Conservation (phyloP, 1,140 invertebrate species). For the Calephelis virginiensis region DNA sequence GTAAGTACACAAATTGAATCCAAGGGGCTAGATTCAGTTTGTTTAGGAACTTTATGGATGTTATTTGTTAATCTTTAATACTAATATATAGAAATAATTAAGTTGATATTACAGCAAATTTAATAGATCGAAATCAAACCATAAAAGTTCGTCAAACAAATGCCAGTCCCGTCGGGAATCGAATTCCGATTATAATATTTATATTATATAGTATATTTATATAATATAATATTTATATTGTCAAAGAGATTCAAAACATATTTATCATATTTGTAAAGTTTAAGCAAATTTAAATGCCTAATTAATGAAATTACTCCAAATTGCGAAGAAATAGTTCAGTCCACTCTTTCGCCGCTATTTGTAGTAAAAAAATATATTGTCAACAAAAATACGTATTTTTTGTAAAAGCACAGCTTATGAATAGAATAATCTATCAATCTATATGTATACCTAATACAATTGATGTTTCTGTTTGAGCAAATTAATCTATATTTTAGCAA, state of each 20-base stretch:
- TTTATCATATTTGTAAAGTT: not conserved
- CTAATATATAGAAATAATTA: no score
- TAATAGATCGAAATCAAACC: no score
- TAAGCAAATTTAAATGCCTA: constrained; percentile 3
- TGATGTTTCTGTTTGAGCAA: not conserved
- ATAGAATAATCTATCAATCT: constrained; percentile 16
- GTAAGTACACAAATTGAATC: no score
- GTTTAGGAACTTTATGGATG: no score
- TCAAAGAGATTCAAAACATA: not conserved
- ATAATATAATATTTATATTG: not conserved
- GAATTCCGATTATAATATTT: not conserved
- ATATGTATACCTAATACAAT: constrained; percentile 9
- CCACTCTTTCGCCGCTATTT: not conserved
- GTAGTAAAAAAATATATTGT: not conserved
- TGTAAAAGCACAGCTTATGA: constrained; percentile 30
- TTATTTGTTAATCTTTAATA: no score
- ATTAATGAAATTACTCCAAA: not conserved
- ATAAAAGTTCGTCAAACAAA: no score
- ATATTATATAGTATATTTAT: no score
- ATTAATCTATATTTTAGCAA: not conserved
- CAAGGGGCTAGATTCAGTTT: no score
- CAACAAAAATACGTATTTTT: constrained; percentile 25
- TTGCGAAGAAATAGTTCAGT: not conserved
- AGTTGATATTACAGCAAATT: no score
- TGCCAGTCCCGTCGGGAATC: no score